These are phyloP conservation scores for Temnothorax ravouxi DNA, from an alignment of 2,888 invertebrate genomes.

Conservation along the genomic window DNA sequence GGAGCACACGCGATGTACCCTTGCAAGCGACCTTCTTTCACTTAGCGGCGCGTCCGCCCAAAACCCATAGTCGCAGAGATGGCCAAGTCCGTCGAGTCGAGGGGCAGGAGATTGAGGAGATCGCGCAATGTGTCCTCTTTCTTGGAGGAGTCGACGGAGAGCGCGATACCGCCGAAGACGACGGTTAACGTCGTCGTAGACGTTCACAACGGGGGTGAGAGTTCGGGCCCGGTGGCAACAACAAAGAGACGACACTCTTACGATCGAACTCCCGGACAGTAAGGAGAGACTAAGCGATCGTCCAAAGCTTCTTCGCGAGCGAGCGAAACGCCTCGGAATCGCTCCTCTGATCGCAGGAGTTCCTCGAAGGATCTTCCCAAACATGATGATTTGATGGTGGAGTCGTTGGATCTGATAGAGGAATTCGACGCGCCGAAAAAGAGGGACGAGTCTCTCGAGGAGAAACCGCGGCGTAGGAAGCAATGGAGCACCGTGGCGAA, in stretches of 20 bases:
- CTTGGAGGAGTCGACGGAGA: slow-evolving; percentile 41
- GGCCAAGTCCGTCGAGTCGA: slow-evolving; percentile 29
- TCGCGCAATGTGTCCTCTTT: slow-evolving; percentile 60
- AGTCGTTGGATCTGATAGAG: slow-evolving; percentile 74
- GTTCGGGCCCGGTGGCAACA: background rate
- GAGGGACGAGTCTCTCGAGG: slow-evolving; percentile 10
- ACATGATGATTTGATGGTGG: slow-evolving; percentile 56
- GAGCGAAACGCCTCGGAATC: slow-evolving; percentile 2
- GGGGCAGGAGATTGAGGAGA: slow-evolving; percentile 26
- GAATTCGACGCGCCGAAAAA: slow-evolving; percentile 64
- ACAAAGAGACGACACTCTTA: background rate
- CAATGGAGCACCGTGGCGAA: slow-evolving; percentile 61
- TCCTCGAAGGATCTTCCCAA: background rate
- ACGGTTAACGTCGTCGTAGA: slow-evolving; percentile 78
- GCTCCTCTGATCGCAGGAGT: background rate
- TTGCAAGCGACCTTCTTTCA: slow-evolving; percentile 9
- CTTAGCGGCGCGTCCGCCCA: background rate
- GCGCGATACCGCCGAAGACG: slow-evolving; percentile 2
- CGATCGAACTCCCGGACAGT: background rate
- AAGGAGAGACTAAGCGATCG: background rate
- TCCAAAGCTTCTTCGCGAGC: slow-evolving; percentile 48
- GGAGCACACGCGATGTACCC: slow-evolving; percentile 28
- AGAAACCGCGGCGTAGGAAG: slow-evolving; percentile 56
- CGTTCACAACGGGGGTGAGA: slow-evolving; percentile 70
- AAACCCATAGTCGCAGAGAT: background rate